Conservation (phyloP, 2,113 vertebrate genomes). For the Ardeotis arabs region DNA sequence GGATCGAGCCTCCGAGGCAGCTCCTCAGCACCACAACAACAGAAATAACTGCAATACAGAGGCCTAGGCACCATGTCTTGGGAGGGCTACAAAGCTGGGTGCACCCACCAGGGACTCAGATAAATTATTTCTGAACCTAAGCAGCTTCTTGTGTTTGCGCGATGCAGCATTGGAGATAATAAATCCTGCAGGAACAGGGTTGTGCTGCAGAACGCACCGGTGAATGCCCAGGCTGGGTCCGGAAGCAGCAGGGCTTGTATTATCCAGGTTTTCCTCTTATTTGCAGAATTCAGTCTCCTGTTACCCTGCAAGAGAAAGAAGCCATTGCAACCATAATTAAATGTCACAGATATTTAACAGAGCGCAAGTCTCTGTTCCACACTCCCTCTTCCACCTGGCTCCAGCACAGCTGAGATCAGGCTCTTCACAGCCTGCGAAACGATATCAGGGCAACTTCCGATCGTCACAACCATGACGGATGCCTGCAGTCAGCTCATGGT, state of each 20-base stretch:
- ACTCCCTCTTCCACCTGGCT: constrained; percentile 34
- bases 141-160: neutral
- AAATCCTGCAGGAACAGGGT: neutral
- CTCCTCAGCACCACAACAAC: neutral
- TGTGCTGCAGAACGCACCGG: neutral
- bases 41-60: neutral
- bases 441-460: neutral
- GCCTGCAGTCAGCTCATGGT: neutral
- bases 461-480: neutral
- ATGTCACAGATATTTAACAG: constrained; percentile 35
- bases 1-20: accelerated
- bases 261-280: neutral
- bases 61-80: neutral
- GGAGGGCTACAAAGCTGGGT: neutral
- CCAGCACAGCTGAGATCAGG: neutral
- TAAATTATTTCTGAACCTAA: neutral
- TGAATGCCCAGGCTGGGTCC: neutral
- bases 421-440: neutral
- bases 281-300: constrained; percentile 13
- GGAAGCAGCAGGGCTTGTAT: neutral
- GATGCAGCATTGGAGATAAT: neutral
- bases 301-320: neutral
- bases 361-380: neutral
- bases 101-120: neutral
- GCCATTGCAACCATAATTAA: constrained; percentile 35